Conservation (phyloP, 2,113 vertebrate genomes). For the Hippocampus zosterae region DNA sequence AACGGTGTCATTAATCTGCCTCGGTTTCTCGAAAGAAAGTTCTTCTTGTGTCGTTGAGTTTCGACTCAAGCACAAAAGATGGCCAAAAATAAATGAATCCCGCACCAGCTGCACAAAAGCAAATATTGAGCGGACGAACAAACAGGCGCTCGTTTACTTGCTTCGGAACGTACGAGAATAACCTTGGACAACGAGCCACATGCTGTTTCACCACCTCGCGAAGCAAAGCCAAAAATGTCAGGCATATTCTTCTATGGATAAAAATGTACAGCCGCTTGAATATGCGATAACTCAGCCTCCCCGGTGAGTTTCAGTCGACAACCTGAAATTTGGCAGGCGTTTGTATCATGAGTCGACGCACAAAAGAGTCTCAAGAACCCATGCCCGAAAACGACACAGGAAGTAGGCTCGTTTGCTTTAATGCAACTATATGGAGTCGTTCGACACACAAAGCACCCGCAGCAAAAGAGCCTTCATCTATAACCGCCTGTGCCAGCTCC, state of each 20-base stretch:
- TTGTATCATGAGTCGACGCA: neutral
- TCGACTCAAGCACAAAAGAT: neutral
- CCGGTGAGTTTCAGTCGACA: neutral
- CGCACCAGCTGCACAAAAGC: too few relatives aligned
- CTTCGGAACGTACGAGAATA: too few relatives aligned
- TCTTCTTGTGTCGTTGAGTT: neutral
- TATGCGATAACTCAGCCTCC: neutral
- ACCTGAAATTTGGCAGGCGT: neutral
- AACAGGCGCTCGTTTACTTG: too few relatives aligned
- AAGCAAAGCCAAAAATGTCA: too few relatives aligned
- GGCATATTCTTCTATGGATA: too few relatives aligned
- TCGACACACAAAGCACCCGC: conserved; percentile 32
- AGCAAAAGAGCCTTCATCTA: conserved; percentile 41
- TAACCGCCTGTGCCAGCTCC: conserved; percentile 33
- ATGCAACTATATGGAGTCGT: neutral
- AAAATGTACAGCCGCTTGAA: too few relatives aligned
- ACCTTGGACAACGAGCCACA: too few relatives aligned
- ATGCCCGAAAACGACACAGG: neutral
- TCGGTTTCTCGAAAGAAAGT: neutral
- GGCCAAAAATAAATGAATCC: neutral
- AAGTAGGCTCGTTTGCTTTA: neutral
- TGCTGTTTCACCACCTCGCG: too few relatives aligned
- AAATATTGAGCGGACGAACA: too few relatives aligned
- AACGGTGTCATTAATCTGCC: neutral
- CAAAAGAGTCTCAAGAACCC: neutral